These are phyloP conservation scores for Eristalis arbustorum DNA, from an alignment of 2,888 invertebrate species.

Conservation along the genomic window DNA sequence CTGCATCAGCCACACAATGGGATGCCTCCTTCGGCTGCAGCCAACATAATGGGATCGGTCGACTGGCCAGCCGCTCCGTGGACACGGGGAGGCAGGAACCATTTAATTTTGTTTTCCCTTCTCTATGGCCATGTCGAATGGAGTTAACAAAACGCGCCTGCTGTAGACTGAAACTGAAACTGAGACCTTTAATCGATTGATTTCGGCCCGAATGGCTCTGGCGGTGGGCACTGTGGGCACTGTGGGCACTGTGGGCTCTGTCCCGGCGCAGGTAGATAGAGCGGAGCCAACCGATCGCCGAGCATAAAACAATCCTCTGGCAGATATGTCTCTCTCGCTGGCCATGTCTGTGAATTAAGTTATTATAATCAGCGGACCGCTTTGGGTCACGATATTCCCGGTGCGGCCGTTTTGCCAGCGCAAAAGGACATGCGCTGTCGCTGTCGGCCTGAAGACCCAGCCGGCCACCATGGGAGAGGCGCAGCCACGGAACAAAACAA, in stretches of 20 bases:
- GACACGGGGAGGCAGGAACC: conserved; percentile 1
- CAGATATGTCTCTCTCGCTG: conserved; percentile 53
- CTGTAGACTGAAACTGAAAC: conserved; percentile 17
- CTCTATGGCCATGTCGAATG: conserved; percentile 68
- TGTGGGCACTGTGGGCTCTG: not conserved
- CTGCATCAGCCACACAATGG: conserved; percentile 59
- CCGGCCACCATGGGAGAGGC: conserved; percentile 63
- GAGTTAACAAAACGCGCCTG: conserved; percentile 65
- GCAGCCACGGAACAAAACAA: not conserved
- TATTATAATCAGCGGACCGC: conserved; percentile 68
- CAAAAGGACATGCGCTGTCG: conserved; percentile 37
- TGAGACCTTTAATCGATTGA: conserved; percentile 68
- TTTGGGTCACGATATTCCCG: conserved; percentile 69
- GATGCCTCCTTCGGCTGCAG: conserved; percentile 18
- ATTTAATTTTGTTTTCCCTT: conserved; percentile 66
- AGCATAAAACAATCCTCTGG: conserved; percentile 57
- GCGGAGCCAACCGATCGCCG: conserved; percentile 26
- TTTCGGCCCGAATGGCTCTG: conserved; percentile 57
- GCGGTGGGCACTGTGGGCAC: not conserved
- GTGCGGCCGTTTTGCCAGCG: conserved; percentile 37
- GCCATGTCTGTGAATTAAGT: conserved; percentile 69
- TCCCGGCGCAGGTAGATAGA: conserved; percentile 60
- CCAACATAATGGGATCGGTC: conserved; percentile 57
- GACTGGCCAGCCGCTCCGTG: conserved; percentile 4
- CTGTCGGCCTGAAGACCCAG: conserved; percentile 38